Base-by-base conservation (phyloP, 2,797 vertebrate genomes). In the Distichodus sexfasciatus region DNA sequence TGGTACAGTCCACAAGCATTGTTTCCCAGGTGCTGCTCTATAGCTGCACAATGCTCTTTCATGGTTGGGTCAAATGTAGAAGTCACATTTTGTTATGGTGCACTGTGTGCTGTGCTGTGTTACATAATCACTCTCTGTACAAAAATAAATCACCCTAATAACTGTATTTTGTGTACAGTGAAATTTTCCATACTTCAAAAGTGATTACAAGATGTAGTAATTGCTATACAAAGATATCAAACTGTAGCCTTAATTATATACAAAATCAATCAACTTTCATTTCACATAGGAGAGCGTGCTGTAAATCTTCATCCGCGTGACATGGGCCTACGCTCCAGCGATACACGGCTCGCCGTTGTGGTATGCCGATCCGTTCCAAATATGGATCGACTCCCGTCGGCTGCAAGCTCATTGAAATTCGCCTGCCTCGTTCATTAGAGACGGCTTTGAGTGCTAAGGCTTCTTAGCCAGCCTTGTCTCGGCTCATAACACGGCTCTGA, bases 401-500 rank as follows among this genome's bases (percentile, higher is more conserved):
- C 35, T n/a, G 31, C 72, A 76, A 80, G 70, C 74, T 72, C 61
- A 59, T 78, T 81, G 64, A 51, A 62, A 68, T 48, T 58, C 59
- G 28, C 66, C 66, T 76, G 53, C 40, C 65, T 64, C 76, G 62
- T 79, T 76, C n/a, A 72, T 71, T 69, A 69, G 40, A 54, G 23
- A 28, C 69, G 68, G 72, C 70, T 76, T 80, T 73, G 26, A 33
- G 53, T 63, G 68, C 71, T 69, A 71, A 29, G 55, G 14, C 60
- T 41, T 77, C 64, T 61, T 62, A 75, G 69, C 44, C 51, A 66
- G 46, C 48, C 62, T 64, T 64, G 58, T 46, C 44, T 60, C n/a
- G n/a, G 71, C 71, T 76, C 54, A 74, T 75, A 81, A 71, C 53
- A 21, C 73, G 55, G 72, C 64, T 70, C 67, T n/a, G 43, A 72